Evolutionary conservation across 2,113 vertebrate genomes (phyloP), one percentile per base, ranked within the genome.

Genomic region (Thymallus thymallus): DNA sequence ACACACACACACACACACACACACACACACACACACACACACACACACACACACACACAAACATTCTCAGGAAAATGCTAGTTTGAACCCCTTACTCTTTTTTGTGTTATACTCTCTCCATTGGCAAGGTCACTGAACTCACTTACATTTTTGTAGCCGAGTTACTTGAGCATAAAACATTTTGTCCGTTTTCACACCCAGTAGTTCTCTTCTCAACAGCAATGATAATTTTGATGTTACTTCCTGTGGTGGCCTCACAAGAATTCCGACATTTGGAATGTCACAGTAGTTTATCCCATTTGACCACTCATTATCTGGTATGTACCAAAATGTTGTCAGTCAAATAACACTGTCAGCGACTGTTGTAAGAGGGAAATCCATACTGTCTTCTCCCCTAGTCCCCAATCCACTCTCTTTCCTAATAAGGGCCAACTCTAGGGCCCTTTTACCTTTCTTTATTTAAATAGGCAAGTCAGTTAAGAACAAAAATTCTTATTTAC

Each of bases 341-440:
- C 20, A 23, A 60, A 60, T 22, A 22, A 55, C 51, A 55, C 4
- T 55, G 51, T 3, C n/a, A 60, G 9, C 0, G 7, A n/a, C 16
- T 23, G n/a, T 60, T 60, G 18, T 60, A 71, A 84, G 78, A 86
- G 24, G 13, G 24, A 69, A 56, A 9, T 41, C 9, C 29, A 72
- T 46, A 81, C 78, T 18, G 68, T 82, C 78, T 55, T 75, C 83
- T 84, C 80, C 35, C 35, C 9, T 10, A 41, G 35, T 41, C 35
- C 35, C 35, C 35, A 4, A 9, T 68, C 48, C 69, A 74, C 83
- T 29, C 64, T 84, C 71, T 84, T 74, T 80, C 76, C 76, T 71
- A 82, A 78, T 87, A 88, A 89, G 80, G 84, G 78, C 75, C 76
- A 76, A 80, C 85, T 76, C 77, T 66, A 78, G 87, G 87, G n/a